Base-by-base conservation (phyloP, 2,888 invertebrate species). In the Prosopocoilus inquinatus region DNA sequence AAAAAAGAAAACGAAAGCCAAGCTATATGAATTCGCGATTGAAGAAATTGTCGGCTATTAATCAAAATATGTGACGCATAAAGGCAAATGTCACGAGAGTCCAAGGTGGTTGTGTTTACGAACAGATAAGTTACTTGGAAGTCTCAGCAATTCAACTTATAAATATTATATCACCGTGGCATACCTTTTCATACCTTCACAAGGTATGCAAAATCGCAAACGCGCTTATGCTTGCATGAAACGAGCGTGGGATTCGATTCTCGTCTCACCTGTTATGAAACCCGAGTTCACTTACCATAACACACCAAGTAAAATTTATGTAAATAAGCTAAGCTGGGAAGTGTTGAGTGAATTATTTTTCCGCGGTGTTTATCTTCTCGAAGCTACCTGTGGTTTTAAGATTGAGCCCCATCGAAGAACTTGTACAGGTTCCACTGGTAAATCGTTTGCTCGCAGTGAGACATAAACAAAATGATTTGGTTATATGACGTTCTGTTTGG, bases 81-180 rank as follows among this genome's bases (percentile, higher is more conserved):
- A 41, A 15, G 41, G 39, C 38, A 59, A 53, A 49, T 51, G 57
- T 51, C 59, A 53, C 36, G 48, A 43, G 48, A 60, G 57, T 57
- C 57, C 55, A 60, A 57, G 60, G 57, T 60, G 48, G 53, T 43
- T 52, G 49, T 52, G 57, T 57, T 54, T 54, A 51, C 48, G 39
- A 46, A 48, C 45, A 60, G 55, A 55, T 60, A 57, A 46, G 53
- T 47, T 49, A 39, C 46, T 44, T 47, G 15, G 49, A 34, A 41
- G n/a, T 46, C 28, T 59, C 59, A 59, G 57, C 59, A 28, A 41
- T 56, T 56, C 46, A 28, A 28, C 12, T 32, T 49, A 54, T 48
- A 44, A 53, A 52, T 53, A 56, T 53, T 36, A 54, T 44, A 48
- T 50, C 47, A 53, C 44, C 39, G 35, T 50, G 13, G 47, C 20